Evolutionary conservation across 2,888 invertebrate genomes (phyloP).

Genomic region (Calliphora vomitoria): DNA sequence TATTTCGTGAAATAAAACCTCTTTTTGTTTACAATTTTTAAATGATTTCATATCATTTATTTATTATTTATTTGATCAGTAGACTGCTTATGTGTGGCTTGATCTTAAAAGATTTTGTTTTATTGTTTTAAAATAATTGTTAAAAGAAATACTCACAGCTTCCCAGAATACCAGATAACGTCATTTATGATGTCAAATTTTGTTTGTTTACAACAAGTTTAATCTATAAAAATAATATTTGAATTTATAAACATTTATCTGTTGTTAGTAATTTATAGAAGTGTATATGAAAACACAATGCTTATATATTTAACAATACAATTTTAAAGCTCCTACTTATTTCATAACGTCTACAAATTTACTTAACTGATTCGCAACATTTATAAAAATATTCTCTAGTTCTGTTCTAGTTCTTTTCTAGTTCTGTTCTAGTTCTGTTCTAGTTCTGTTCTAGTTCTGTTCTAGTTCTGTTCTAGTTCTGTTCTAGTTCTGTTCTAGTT

Average conservation of each 20-base stretch:
- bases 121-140: not conserved
- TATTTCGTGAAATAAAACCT: not conserved
- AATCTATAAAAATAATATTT: not conserved
- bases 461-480: not conserved
- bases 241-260: not conserved
- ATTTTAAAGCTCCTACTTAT: no score
- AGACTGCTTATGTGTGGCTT: not conserved
- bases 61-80: conserved; percentile 36
- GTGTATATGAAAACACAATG: no score
- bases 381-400: no score
- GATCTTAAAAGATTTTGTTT: not conserved
- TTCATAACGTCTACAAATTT: no score
- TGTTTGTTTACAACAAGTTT: conserved; percentile 30
- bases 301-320: no score
- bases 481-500: no score
- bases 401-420: no score
- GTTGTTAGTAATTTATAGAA: not conserved
- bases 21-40: conserved; percentile 35
- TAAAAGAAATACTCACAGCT: conserved; percentile 9
- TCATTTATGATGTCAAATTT: conserved; percentile 57
- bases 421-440: no score
- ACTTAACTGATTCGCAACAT: no score
- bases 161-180: conserved; percentile 64
- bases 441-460: not conserved
- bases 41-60: conserved; percentile 34